phyloP scores from a whole-genome alignment of 2,888 invertebrate species.

The Cremastobaeus sp. region DNA sequence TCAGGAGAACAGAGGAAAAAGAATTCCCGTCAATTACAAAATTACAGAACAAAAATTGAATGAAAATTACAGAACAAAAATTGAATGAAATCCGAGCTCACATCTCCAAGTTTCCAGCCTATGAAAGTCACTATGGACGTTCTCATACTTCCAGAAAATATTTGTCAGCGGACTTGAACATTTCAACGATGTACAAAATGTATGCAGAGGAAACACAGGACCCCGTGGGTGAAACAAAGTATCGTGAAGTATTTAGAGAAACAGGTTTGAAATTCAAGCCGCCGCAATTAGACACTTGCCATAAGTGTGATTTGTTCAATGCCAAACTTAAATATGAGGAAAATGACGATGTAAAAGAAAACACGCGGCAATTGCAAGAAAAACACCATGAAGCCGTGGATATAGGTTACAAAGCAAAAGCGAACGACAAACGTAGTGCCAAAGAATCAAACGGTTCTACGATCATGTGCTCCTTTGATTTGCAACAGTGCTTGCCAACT shows the following conservation, averaged over 20 bases:
- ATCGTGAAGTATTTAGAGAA: background rate
- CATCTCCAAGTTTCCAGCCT: constrained; percentile 2
- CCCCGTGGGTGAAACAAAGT: background rate
- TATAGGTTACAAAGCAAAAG: constrained; percentile 33
- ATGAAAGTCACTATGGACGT: constrained; percentile 9
- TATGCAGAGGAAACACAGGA: background rate
- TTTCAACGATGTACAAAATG: constrained; percentile 8
- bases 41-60: background rate
- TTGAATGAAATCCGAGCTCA: background rate
- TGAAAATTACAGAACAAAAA: background rate
- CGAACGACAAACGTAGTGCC: constrained; percentile 20
- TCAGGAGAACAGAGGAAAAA: background rate
- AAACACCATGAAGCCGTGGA: constrained; percentile 38
- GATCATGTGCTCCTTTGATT: constrained; percentile 41
- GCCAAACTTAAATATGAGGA: constrained; percentile 1
- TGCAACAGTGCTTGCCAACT: constrained; percentile 66
- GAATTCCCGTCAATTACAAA: no score
- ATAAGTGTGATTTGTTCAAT: constrained; percentile 44
- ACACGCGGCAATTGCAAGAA: background rate
- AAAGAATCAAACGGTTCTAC: constrained; percentile 9
- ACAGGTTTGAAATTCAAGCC: constrained; percentile 17
- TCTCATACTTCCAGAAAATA: constrained; percentile 10
- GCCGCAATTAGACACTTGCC: constrained; percentile 18
- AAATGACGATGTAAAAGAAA: background rate
- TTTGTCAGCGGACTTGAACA: background rate